These are phyloP conservation scores for Ivindomyrus marchei DNA, from an alignment of 2,113 vertebrate genomes.

Conservation along the genomic window DNA sequence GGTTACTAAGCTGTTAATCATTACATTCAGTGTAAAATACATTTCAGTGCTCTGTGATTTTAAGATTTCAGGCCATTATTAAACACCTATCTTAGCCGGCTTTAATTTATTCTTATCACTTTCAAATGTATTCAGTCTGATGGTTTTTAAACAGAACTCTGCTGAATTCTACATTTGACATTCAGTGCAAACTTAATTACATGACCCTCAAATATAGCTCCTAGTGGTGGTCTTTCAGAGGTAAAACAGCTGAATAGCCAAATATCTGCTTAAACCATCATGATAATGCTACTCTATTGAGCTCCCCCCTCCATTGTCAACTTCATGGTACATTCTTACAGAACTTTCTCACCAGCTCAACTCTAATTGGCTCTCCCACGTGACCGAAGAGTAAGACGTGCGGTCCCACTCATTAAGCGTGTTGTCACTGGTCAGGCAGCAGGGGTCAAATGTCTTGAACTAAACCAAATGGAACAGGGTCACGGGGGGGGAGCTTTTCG, in stretches of 20 bases:
- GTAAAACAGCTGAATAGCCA: not conserved
- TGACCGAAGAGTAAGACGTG: not conserved
- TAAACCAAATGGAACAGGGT: not conserved
- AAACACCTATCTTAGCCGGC: not conserved
- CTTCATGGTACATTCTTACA: not conserved
- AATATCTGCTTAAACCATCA: not conserved
- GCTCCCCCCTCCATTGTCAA: not conserved
- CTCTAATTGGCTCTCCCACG: not conserved
- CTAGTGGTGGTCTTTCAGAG: not conserved
- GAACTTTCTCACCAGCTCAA: not conserved
- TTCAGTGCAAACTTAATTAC: constrained; percentile 15
- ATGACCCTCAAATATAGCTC: constrained; percentile 8
- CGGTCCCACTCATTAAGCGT: not conserved
- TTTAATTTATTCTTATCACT: constrained; percentile 10
- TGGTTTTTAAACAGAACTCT: constrained; percentile 2
- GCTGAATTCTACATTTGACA: constrained; percentile 1
- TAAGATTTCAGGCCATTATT: not conserved
- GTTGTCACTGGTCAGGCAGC: not conserved
- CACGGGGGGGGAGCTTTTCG: not conserved
- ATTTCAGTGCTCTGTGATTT: not conserved
- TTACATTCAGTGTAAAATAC: not conserved
- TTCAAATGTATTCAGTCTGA: constrained; percentile 11
- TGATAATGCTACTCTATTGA: not conserved
- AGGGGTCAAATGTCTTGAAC: not conserved
- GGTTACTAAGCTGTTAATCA: not conserved